A percentile compares a stretch with the other conserved stretches of the same genome.
Conservation (phyloP, 1,140 invertebrate species). For the Drosophila orena region DNA sequence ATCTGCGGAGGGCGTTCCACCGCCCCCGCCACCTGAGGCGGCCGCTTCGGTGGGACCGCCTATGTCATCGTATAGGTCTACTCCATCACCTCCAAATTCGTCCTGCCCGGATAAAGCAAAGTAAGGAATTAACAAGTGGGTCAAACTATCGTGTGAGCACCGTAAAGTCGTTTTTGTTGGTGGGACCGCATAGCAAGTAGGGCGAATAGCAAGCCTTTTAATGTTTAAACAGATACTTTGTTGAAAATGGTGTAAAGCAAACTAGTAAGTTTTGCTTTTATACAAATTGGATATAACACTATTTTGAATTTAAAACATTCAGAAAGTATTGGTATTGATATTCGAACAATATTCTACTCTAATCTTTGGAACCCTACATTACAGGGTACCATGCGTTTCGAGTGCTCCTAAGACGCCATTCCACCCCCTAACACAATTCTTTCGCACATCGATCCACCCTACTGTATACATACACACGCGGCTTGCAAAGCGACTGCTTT, state of each 20-base stretch:
- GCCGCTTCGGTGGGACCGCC: constrained; percentile 89
- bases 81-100: constrained; percentile 93
- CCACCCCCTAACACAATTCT: constrained; percentile 14
- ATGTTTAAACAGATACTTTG: too few species aligned
- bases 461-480: constrained; percentile 35
- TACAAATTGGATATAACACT: too few species aligned
- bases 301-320: too few species aligned
- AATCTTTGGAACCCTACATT: too few species aligned
- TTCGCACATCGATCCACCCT: constrained; percentile 38
- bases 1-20: constrained; percentile 80
- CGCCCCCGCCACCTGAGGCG: constrained; percentile 85
- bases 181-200: too few species aligned
- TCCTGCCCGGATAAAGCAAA: constrained; percentile 86
- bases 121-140: neutral
- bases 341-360: too few species aligned
- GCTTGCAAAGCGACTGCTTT: constrained; percentile 8
- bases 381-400: too few species aligned
- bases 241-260: too few species aligned
- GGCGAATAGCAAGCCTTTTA: too few species aligned
- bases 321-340: too few species aligned
- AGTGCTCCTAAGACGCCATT: neutral
- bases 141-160: neutral
- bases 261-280: too few species aligned
- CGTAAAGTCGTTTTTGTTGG: too few species aligned
- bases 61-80: constrained; percentile 98